Evolutionary conservation across 2,888 invertebrate species (phyloP).

Genomic region (Dorcus hopei): DNA sequence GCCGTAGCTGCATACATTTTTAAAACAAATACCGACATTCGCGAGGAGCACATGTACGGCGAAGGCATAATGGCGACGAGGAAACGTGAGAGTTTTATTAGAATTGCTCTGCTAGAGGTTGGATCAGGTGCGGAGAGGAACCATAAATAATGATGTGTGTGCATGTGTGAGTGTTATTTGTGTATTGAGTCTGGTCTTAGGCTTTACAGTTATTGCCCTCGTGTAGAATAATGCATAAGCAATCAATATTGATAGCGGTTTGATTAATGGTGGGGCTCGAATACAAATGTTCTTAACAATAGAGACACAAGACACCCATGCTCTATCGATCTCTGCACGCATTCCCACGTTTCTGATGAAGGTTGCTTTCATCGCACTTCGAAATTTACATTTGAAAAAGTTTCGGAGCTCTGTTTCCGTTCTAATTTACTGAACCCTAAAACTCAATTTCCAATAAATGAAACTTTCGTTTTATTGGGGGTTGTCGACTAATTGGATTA

Average conservation of each 20-base stretch:
- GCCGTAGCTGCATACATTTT: not conserved
- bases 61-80: slow-evolving; percentile 33
- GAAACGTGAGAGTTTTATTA: slow-evolving; percentile 42
- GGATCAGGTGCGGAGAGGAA: not conserved
- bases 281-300: slow-evolving; percentile 15
- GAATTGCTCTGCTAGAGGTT: slow-evolving; percentile 21
- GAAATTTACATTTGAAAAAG: no score
- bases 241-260: slow-evolving; percentile 15
- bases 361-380: no score
- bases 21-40: not conserved
- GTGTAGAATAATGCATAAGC: slow-evolving; percentile 13
- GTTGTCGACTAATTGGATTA: no score
- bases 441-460: no score
- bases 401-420: no score
- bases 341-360: slow-evolving; percentile 12
- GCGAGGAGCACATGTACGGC: not conserved
- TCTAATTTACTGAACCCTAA: no score
- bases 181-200: not conserved
- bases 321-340: slow-evolving; percentile 14
- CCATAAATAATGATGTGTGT: slow-evolving; percentile 1
- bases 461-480: no score
- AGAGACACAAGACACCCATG: slow-evolving; percentile 11
- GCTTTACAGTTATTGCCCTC: slow-evolving; percentile 1
- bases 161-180: not conserved
- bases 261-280: slow-evolving; percentile 16